A percentile compares a stretch with the other conserved stretches of the same genome.
These are phyloP conservation scores for Progne subis DNA, from an alignment of 2,113 vertebrate species.

Conservation along the genomic window DNA sequence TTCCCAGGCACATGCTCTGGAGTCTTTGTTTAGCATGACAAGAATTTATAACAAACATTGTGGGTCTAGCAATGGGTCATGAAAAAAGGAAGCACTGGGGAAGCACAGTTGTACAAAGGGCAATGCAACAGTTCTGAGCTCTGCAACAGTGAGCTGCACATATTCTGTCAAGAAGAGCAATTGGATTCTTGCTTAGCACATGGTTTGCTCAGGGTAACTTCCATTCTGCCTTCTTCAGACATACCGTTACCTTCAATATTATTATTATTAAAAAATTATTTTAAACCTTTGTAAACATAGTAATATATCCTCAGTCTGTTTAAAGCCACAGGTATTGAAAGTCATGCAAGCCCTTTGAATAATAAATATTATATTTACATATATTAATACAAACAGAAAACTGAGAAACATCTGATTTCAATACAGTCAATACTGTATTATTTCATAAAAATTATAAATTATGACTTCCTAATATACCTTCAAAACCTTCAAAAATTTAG, in stretches of 20 bases:
- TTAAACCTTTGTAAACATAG: background rate
- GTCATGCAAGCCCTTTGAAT: background rate
- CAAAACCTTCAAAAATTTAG: background rate
- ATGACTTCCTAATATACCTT: background rate
- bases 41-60: background rate
- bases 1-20: background rate
- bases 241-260: background rate
- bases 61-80: fast-evolving
- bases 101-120: background rate
- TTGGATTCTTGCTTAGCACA: background rate
- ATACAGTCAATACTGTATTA: background rate
- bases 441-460: background rate
- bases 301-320: background rate
- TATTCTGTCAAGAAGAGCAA: background rate
- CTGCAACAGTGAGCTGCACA: background rate
- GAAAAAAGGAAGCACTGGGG: background rate
- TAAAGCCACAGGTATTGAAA: background rate
- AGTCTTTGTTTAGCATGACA: background rate
- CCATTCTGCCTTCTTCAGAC: background rate
- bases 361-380: background rate
- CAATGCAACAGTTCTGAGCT: background rate
- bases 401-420: background rate
- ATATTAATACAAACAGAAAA: background rate
- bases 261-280: background rate
- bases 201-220: background rate